These are phyloP conservation scores for Heliconius eleuchia DNA, from an alignment of 1,140 invertebrate species.

Conservation along the genomic window DNA sequence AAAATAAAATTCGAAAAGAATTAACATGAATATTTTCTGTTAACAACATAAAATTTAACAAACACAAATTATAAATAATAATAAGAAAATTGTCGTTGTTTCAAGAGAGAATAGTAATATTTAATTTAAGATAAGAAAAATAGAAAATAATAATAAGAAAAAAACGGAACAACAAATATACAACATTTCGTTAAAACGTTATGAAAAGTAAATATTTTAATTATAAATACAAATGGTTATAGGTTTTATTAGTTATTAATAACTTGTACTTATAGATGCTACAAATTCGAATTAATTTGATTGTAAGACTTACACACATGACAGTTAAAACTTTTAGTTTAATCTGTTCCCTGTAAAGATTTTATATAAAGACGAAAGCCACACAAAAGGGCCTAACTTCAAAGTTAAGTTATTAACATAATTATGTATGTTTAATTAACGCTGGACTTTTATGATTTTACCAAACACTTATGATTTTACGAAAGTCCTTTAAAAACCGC, in stretches of 20 bases:
- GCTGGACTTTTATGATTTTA: neutral
- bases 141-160: neutral
- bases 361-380: neutral
- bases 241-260: neutral
- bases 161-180: neutral
- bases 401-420: neutral
- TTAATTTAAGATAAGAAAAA: neutral
- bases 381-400: neutral
- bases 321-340: neutral
- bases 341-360: slow-evolving; percentile 11
- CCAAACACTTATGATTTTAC: slow-evolving; percentile 15
- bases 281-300: neutral
- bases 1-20: neutral
- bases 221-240: neutral
- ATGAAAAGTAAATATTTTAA: neutral
- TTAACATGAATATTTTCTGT: neutral
- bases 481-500: slow-evolving; percentile 15
- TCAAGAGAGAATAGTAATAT: slow-evolving; percentile 1
- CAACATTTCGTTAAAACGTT: neutral
- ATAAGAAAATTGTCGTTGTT: slow-evolving; percentile 10
- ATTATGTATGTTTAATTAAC: neutral
- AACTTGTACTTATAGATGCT: neutral
- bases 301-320: neutral
- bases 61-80: neutral
- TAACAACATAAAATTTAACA: slow-evolving; percentile 10